Conservation (phyloP, 2,888 invertebrate species). For the Brachynemurus nebulosus region DNA sequence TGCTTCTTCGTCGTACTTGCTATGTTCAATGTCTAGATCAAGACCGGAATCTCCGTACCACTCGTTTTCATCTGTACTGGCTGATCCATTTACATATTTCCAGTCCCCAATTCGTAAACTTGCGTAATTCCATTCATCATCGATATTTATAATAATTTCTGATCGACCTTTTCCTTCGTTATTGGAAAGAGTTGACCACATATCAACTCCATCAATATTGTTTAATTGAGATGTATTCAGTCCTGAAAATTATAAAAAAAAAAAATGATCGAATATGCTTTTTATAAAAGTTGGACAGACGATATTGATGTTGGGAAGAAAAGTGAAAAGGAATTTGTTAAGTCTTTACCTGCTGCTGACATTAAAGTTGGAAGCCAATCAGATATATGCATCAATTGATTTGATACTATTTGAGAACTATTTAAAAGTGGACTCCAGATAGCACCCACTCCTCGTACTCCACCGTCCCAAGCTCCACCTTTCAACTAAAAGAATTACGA, state of each 20-base stretch:
- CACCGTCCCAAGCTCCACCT: slow-evolving; percentile 58
- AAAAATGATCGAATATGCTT: no score
- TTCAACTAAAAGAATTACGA: slow-evolving; percentile 37
- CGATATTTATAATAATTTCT: slow-evolving; percentile 44
- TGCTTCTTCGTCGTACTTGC: slow-evolving; percentile 30
- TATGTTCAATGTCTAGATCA: slow-evolving; percentile 28
- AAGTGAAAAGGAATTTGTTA: neutral
- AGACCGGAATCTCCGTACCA: slow-evolving; percentile 35
- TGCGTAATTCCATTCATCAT: slow-evolving; percentile 39
- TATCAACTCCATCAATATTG: slow-evolving; percentile 40
- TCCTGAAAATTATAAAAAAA: no score
- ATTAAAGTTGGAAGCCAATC: slow-evolving; percentile 60
- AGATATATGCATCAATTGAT: slow-evolving; percentile 47
- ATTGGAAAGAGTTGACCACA: slow-evolving; percentile 29
- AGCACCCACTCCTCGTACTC: slow-evolving; percentile 46
- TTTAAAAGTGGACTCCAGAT: slow-evolving; percentile 49
- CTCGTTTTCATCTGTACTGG: slow-evolving; percentile 26
- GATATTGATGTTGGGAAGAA: neutral
- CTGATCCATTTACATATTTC: slow-evolving; percentile 45
- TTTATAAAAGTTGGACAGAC: no score
- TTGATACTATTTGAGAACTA: slow-evolving; percentile 39
- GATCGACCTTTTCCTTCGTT: no score
- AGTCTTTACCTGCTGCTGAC: slow-evolving; percentile 38
- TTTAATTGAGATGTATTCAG: slow-evolving; percentile 29
- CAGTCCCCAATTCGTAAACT: slow-evolving; percentile 45